Percentiles rank a stretch among this genome's conserved stretches.
phyloP scores from a whole-genome alignment of 2,888 invertebrate genomes.

The Phyllotreta cruciferae region DNA sequence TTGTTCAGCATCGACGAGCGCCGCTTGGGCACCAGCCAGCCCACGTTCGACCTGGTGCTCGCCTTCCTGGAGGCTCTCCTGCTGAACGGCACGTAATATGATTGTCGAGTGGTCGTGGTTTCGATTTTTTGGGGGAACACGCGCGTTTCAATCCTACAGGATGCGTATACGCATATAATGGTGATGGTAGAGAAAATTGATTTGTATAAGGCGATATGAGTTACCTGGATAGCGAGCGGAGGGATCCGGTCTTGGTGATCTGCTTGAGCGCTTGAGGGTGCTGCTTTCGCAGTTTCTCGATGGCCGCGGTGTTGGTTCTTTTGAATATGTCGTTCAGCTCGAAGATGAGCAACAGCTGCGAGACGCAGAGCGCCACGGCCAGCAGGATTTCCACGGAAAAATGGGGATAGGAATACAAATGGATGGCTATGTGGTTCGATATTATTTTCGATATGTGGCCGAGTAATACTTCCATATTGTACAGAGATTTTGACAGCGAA shows the following conservation, averaged over 20 bases:
- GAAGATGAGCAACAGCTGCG: conserved; percentile 48
- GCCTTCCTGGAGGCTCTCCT: conserved; percentile 34
- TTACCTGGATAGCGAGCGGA: neutral
- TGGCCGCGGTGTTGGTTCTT: conserved; percentile 43
- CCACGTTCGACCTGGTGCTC: conserved; percentile 38
- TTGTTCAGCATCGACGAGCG: conserved; percentile 37
- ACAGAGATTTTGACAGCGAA: conserved; percentile 23
- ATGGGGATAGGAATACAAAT: conserved; percentile 51
- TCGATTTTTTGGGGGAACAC: conserved; percentile 41
- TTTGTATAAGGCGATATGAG: no score
- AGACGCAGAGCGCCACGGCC: conserved; percentile 46
- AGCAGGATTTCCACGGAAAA: conserved; percentile 52
- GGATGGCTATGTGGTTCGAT: conserved; percentile 50
- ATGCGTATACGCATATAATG: conserved; percentile 29
- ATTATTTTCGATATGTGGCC: conserved; percentile 45
- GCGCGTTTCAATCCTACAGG: conserved; percentile 39
- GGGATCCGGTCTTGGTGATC: conserved; percentile 20
- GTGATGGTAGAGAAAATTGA: conserved; percentile 38
- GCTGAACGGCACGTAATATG: conserved; percentile 31
- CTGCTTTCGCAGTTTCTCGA: conserved; percentile 39
- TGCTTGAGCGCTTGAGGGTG: conserved; percentile 38
- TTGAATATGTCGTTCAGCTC: conserved; percentile 49
- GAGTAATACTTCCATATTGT: conserved; percentile 48
- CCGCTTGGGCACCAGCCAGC: conserved; percentile 40
- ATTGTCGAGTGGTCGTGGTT: conserved; percentile 34